These are phyloP conservation scores for Mystacides longicornis DNA, from an alignment of 2,888 invertebrate species.

Conservation along the genomic window DNA sequence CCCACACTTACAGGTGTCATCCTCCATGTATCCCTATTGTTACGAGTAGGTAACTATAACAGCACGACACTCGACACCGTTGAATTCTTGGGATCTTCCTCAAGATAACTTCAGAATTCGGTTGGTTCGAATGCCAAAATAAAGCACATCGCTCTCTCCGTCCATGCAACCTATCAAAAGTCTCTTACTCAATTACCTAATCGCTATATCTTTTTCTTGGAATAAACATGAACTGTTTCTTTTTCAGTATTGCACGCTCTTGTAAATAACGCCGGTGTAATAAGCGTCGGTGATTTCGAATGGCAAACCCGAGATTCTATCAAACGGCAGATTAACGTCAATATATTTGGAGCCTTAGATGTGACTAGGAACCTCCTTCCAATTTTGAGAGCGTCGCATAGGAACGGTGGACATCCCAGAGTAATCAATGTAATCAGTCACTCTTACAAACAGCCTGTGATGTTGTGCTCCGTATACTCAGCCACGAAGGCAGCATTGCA, in stretches of 20 bases:
- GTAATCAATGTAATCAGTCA: conserved; percentile 80
- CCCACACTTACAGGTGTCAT: no score
- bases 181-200: no score
- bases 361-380: conserved; percentile 68
- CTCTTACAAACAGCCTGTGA: conserved; percentile 64
- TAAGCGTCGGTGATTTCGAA: conserved; percentile 87
- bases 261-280: conserved; percentile 86
- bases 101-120: no score
- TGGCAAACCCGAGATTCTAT: conserved; percentile 72
- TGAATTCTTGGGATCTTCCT: no score
- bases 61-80: no score
- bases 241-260: conserved; percentile 66
- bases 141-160: no score
- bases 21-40: no score
- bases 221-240: no score
- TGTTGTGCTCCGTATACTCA: conserved; percentile 68
- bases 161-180: no score
- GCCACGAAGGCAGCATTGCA: conserved; percentile 74
- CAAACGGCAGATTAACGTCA: conserved; percentile 65
- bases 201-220: no score
- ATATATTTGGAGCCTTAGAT: conserved; percentile 76
- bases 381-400: conserved; percentile 48
- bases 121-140: no score
- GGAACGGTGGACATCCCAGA: conserved; percentile 33
- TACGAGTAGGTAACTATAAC: no score